Evolutionary conservation across 2,888 invertebrate species (phyloP), one percentile per base, ranked within the genome.

Genomic region (Pollenia amentaria): DNA sequence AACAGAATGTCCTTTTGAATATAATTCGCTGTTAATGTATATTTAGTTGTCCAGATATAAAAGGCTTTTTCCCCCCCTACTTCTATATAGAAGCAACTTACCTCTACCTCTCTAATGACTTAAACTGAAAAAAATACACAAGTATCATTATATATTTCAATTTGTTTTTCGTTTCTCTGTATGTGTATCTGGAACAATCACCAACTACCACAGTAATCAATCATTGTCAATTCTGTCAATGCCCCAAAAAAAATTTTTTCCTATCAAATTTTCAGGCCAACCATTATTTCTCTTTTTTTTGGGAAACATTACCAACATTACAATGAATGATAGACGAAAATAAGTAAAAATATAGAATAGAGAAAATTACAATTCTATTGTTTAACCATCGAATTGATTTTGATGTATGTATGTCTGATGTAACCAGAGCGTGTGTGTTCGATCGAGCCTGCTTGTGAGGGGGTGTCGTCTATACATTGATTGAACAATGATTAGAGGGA

Each of bases 201-300:
- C 44, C 44, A 80, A 55, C 80, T 18, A 60, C 38, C 70, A 79
- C 80, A 76, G 87, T 91, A 91, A 91, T 91, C 92, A 92, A 91
- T 91, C 91, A 91, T 91, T 91, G 92, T 91, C 91, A 92, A 90
- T 90, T 90, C 89, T 91, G 91, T 91, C 90, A 91, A 90, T 91
- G 90, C 87, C 84, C 87, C 69, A 69, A 76, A 70, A 64, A 18
- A 55, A 53, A 16, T 16, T 18, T 40, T 12, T 48, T 72, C 75
- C 11, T 81, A 62, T 75, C 53, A 53, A 46, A 38, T 51, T 67
- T 77, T 48, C 78, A 67, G 60, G 46, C 44, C 40, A 38, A 64
- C 60, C 14, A 64, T 55, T 46, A 29, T n/a, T 60, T 44, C 1
- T 29, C 11, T 51, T 51, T 38, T 69, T 62, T 60, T 51, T 9